Evolutionary conservation across 2,797 vertebrate species (phyloP).

Genomic region (Enteromius unitaeniatus): DNA sequence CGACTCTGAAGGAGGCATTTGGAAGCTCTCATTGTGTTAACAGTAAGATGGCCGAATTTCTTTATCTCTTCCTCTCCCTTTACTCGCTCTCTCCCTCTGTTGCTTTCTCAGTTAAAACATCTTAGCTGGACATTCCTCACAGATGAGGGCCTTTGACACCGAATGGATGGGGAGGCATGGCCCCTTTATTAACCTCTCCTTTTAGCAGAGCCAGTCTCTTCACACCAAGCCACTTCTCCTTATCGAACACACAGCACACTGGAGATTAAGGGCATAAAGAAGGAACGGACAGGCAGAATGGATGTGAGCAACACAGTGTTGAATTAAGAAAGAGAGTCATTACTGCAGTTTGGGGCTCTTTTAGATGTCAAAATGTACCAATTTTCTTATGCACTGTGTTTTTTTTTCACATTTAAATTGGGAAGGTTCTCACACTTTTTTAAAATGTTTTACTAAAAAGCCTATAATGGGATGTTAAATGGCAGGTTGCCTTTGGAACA

Average conservation of each 20-base stretch:
- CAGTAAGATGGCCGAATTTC: conserved; percentile 23
- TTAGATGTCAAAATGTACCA: conserved; percentile 32
- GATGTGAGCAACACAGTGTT: conserved; percentile 55
- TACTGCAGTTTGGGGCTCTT: conserved; percentile 40
- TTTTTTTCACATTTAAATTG: conserved; percentile 23
- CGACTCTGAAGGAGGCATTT: background rate
- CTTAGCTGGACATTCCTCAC: conserved; percentile 59
- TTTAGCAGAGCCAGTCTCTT: conserved; percentile 60
- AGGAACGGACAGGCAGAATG: conserved; percentile 55
- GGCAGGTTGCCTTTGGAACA: background rate
- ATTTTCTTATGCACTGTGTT: background rate
- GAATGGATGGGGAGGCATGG: conserved; percentile 58
- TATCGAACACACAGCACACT: conserved; percentile 61
- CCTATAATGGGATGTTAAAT: conserved; percentile 13
- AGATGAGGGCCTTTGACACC: conserved; percentile 58
- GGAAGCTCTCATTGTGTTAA: conserved; percentile 41
- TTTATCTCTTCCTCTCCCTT: background rate
- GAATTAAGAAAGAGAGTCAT: conserved; percentile 53
- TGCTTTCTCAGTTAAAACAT: conserved; percentile 52
- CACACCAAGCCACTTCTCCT: conserved; percentile 62
- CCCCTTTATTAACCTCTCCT: conserved; percentile 64
- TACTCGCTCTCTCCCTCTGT: conserved; percentile 19
- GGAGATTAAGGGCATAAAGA: conserved; percentile 62
- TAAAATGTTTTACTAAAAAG: background rate
- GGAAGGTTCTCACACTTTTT: background rate